These are phyloP conservation scores for Ophraella communa DNA, from an alignment of 2,888 invertebrate species.

Conservation along the genomic window DNA sequence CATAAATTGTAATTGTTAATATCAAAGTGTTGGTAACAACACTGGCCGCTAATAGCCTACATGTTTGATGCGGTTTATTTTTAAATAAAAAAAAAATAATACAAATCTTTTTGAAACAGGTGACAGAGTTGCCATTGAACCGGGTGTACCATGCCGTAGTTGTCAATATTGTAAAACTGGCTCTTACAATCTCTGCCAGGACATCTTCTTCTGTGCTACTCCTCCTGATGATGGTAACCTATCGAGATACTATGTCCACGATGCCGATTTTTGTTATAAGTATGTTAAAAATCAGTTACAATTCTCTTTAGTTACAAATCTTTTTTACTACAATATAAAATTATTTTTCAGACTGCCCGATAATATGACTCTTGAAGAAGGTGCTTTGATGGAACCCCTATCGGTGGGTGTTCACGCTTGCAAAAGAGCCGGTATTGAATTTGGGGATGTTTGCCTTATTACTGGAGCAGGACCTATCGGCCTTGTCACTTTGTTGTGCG, in stretches of 20 bases:
- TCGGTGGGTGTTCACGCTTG: constrained; percentile 95
- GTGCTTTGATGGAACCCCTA: constrained; percentile 90
- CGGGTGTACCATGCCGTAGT: constrained; percentile 85
- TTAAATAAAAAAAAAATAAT: no score
- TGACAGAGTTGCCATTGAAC: constrained; percentile 94
- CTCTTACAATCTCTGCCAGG: constrained; percentile 88
- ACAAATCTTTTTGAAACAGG: constrained; percentile 62
- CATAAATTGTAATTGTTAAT: no score
- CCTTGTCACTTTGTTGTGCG: constrained; percentile 78
- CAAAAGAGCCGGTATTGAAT: constrained; percentile 76
- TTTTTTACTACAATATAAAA: constrained; percentile 1
- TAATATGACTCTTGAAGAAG: constrained; percentile 90
- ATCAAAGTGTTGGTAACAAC: no score
- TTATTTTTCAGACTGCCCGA: constrained; percentile 79
- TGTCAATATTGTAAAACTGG: constrained; percentile 89
- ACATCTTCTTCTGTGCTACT: constrained; percentile 92
- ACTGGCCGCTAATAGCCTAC: no score
- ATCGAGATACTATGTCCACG: constrained; percentile 84
- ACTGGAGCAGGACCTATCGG: constrained; percentile 91
- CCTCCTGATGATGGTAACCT: constrained; percentile 93
- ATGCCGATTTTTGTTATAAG: constrained; percentile 89
- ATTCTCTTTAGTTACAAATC: neutral
- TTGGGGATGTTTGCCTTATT: constrained; percentile 76
- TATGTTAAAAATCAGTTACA: constrained; percentile 53
- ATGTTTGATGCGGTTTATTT: no score